phyloP scores from a whole-genome alignment of 1,140 invertebrate species.

The Holotrichia oblita region DNA sequence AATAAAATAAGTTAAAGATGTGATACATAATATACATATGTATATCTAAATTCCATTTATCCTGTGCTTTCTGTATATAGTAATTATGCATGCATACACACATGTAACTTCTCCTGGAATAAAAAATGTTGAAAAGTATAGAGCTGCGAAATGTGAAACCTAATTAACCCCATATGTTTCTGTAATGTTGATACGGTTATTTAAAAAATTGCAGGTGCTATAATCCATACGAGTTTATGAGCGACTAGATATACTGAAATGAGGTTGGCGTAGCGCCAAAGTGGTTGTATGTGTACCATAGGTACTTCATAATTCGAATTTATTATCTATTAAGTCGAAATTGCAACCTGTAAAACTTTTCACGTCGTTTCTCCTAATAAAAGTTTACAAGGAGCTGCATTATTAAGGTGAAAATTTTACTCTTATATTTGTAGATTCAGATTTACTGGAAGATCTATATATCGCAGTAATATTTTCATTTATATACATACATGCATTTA shows the following conservation, averaged over 20 bases:
- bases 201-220: neutral
- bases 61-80: no score
- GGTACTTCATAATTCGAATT: constrained; percentile 5
- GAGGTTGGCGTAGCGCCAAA: neutral
- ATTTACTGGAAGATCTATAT: no score
- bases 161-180: neutral
- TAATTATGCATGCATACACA: no score
- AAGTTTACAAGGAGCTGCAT: neutral
- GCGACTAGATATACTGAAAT: neutral
- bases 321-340: neutral
- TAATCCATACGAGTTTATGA: neutral
- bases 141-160: neutral
- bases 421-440: no score
- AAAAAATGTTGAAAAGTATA: no score
- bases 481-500: no score
- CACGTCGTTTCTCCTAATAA: neutral
- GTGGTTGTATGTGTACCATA: neutral
- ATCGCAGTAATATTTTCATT: no score
- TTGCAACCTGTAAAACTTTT: constrained; percentile 3
- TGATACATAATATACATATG: no score
- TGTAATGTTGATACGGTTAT: neutral
- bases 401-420: neutral
- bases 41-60: no score
- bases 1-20: no score
- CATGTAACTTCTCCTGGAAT: no score